Base-by-base conservation (phyloP, 1,140 invertebrate genomes). In the Muscidifurax raptorellus region DNA sequence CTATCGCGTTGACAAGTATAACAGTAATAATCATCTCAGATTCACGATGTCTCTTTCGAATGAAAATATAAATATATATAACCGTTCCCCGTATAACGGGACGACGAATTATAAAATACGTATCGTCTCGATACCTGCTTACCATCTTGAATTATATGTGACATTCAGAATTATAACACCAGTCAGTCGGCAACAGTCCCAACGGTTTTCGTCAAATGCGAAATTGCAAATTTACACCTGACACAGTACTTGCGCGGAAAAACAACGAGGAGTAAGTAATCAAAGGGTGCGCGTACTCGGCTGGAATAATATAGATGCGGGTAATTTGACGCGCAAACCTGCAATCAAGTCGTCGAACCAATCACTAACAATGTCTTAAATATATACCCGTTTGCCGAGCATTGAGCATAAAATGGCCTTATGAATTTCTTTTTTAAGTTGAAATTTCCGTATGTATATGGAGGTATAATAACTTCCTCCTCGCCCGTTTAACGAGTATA, bases 321-420 rank as follows among this genome's bases (percentile, higher is more conserved):
- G 59, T 69, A 80, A 80, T 80, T 67, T n/a, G 30, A 80, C 12
- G 30, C 44, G 25, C 76, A 9, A 64, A 28, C n/a, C 22, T 79
- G 36, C 30, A 79, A 77, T 77, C 75, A 59, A 77, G 44, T 77
- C 44, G 28, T 77, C 75, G 75, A 77, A 77, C 44, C 44, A 67
- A 80, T 67, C 64, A 30, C 59, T 80, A 80, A 67, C 59, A 30
- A 80, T 40, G 32, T 36, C 30, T 36, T 80, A 80, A 66, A 40
- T 80, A 67, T 80, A 67, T 80, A 80, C 9, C 10, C 25, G n/a
- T 64, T 44, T 59, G 22, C 67, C 12, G 30, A 71, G 30, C 67
- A 32, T 32, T 71, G n/a, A 32, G 30, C 30, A 32, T 71, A 28
- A 71, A 71, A 71, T 32, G 52, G 52, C 52, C 52, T 59, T 18